Percentiles rank a stretch among this genome's conserved stretches.
Evolutionary conservation across 2,888 invertebrate genomes (phyloP).

Genomic region (Brachypalpus laphriformis): DNA sequence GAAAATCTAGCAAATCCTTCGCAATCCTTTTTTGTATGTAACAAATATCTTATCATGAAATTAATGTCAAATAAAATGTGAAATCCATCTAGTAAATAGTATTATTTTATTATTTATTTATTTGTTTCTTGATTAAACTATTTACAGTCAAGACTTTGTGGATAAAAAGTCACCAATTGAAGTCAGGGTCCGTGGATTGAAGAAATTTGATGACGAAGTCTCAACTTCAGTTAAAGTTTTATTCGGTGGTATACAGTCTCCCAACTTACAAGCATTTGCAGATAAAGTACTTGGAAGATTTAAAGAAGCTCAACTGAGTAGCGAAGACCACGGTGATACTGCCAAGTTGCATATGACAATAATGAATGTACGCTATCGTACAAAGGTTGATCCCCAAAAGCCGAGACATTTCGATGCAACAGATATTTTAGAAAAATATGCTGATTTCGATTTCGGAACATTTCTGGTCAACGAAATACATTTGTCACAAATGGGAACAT

Average conservation of each 20-base stretch:
- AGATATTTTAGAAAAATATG: conserved; percentile 86
- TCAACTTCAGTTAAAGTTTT: conserved; percentile 90
- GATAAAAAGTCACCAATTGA: conserved; percentile 84
- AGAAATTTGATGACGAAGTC: conserved; percentile 95
- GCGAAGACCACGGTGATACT: conserved; percentile 83
- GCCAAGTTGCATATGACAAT: conserved; percentile 95
- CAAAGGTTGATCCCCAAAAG: conserved; percentile 75
- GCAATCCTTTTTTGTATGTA: no score
- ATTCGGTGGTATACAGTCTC: conserved; percentile 87
- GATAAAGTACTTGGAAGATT: conserved; percentile 86
- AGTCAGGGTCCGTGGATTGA: conserved; percentile 88
- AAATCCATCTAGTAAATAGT: no score
- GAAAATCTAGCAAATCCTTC: no score
- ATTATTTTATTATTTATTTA: no score
- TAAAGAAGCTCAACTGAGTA: conserved; percentile 85
- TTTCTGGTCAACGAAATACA: conserved; percentile 86
- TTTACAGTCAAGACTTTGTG: conserved; percentile 69
- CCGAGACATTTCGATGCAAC: conserved; percentile 85
- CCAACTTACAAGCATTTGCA: conserved; percentile 86
- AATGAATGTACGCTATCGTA: conserved; percentile 88
- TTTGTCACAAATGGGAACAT: conserved; percentile 86
- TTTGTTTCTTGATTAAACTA: no score
- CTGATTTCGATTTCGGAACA: conserved; percentile 89
- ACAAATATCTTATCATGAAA: no score
- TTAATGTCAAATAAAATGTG: no score